Conservation (phyloP, 2,797 vertebrate species). For the Tragelaphus oryx region DNA sequence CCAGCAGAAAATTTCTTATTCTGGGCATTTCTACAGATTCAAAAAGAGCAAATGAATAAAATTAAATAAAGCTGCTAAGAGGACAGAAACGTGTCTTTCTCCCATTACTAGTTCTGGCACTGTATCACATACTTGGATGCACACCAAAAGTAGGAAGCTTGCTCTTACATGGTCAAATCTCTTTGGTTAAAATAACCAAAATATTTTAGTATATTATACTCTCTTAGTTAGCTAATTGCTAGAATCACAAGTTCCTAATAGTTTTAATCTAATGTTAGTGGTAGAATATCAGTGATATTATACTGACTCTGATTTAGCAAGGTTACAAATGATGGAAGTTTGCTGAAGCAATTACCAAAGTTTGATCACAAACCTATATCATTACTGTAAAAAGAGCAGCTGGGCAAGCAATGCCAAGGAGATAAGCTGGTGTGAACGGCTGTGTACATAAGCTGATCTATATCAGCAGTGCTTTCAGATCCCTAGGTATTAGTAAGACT, state of each 20-base stretch:
- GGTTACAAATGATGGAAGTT: neutral
- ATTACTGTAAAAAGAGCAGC: neutral
- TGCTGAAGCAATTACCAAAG: neutral
- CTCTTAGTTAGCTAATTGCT: neutral
- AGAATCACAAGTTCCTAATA: neutral
- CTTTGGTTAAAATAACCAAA: neutral
- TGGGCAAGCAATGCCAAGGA: neutral
- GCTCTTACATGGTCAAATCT: neutral
- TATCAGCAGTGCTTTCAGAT: too few relatives aligned
- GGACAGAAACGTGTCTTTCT: neutral
- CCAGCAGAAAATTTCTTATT: neutral
- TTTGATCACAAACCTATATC: neutral
- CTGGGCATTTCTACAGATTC: neutral
- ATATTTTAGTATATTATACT: neutral
- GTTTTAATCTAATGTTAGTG: neutral
- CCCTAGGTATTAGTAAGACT: neutral
- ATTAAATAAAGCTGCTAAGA: neutral
- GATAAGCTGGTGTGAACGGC: neutral
- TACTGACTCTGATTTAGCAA: neutral
- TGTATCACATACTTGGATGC: neutral
- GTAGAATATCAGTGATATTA: neutral
- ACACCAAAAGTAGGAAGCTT: neutral
- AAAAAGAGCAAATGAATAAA: neutral
- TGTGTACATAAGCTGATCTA: neutral
- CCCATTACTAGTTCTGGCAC: neutral